These are phyloP conservation scores for Eupeodes corollae DNA, from an alignment of 1,140 invertebrate genomes.

Conservation along the genomic window DNA sequence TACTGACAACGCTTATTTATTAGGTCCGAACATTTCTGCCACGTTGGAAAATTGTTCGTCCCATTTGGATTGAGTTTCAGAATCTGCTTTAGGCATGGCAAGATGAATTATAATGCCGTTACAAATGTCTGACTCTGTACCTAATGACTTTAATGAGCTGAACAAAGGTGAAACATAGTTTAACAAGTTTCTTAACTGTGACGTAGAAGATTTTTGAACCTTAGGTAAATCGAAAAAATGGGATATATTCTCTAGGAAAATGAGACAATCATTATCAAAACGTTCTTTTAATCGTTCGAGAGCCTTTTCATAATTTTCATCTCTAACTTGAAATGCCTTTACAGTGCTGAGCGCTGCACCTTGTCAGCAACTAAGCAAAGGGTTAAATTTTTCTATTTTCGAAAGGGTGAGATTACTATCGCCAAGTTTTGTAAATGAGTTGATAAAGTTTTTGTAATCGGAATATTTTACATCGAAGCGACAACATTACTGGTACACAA, in stretches of 20 bases:
- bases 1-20: slow-evolving; percentile 1
- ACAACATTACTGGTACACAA: no score
- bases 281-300: slow-evolving; percentile 1
- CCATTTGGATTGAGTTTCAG: background rate
- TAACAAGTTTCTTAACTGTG: background rate
- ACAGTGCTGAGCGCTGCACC: background rate
- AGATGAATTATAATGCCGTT: slow-evolving; percentile 2
- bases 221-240: background rate
- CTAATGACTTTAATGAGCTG: slow-evolving; percentile 2
- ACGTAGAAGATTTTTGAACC: background rate
- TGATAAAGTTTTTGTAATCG: slow-evolving; percentile 5
- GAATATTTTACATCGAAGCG: slow-evolving; percentile 4
- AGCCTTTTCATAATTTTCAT: slow-evolving; percentile 4
- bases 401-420: background rate
- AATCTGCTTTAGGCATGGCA: background rate
- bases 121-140: background rate
- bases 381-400: slow-evolving; percentile 5
- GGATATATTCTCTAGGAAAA: slow-evolving; percentile 1
- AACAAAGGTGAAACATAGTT: slow-evolving; percentile 1
- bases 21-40: background rate
- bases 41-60: background rate
- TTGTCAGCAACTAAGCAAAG: slow-evolving; percentile 1
- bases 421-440: slow-evolving; percentile 1
- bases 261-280: slow-evolving; percentile 4
- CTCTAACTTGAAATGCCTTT: slow-evolving; percentile 5